These are phyloP conservation scores for Enteromius viviparus DNA, from an alignment of 2,797 vertebrate genomes.

Conservation along the genomic window DNA sequence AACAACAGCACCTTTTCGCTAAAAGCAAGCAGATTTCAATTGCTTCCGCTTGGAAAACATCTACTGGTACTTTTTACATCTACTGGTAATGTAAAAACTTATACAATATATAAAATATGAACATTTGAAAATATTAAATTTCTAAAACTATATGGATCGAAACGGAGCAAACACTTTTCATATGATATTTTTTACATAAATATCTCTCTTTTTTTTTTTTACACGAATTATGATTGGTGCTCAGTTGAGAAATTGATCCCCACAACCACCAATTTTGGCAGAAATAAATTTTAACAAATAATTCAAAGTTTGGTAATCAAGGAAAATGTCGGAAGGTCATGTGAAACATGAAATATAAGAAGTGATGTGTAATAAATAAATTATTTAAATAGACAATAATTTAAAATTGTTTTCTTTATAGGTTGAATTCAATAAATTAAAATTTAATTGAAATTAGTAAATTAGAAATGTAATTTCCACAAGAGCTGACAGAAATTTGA, in stretches of 20 bases:
- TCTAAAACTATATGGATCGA: neutral
- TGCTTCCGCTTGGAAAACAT: neutral
- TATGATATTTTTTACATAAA: too few relatives aligned
- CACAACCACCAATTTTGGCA: neutral
- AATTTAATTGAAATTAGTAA: neutral
- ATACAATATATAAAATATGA: neutral
- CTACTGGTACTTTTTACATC: neutral
- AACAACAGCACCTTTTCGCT: neutral
- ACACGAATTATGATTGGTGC: neutral
- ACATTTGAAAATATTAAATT: neutral
- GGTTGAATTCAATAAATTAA: neutral
- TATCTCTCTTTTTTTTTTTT: neutral
- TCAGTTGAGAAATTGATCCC: neutral
- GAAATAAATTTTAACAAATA: neutral
- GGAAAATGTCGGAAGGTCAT: neutral
- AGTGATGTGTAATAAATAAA: neutral
- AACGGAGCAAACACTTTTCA: neutral
- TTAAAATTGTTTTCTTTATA: neutral
- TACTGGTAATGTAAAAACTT: neutral
- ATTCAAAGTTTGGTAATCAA: neutral
- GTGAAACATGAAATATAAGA: neutral
- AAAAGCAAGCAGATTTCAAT: neutral
- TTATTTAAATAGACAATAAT: neutral
- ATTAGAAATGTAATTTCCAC: neutral
- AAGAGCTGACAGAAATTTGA: neutral